phyloP scores from a whole-genome alignment of 2,888 invertebrate species.

The Tetranychus piercei region DNA sequence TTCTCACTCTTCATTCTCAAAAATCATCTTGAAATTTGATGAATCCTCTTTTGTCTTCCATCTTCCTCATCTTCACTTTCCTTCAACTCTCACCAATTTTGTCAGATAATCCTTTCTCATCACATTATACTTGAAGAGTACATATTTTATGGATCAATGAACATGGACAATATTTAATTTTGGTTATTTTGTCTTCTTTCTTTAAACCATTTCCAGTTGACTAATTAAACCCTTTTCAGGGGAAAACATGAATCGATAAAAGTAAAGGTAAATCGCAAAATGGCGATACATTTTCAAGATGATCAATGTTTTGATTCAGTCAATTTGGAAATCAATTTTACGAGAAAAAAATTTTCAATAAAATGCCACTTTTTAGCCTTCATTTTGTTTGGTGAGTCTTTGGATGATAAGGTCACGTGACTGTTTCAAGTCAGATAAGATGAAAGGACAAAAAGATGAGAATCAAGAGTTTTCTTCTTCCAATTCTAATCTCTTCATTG shows the following conservation, averaged over 20 bases:
- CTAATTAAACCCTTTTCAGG: not conserved
- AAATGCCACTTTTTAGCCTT: too few species aligned
- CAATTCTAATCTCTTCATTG: not conserved
- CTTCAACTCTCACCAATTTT: not conserved
- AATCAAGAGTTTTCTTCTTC: not conserved
- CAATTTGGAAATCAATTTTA: too few species aligned
- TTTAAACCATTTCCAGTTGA: not conserved
- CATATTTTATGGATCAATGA: not conserved
- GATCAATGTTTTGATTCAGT: too few species aligned
- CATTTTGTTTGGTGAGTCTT: too few species aligned
- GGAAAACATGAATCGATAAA: too few species aligned
- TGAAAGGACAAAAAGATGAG: not conserved
- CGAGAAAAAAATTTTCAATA: too few species aligned
- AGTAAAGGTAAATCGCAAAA: too few species aligned
- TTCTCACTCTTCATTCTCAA: not conserved
- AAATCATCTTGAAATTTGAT: conserved; percentile 1
- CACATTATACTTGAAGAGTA: not conserved
- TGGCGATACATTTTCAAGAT: too few species aligned
- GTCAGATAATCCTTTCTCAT: not conserved
- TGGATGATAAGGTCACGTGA: not conserved
- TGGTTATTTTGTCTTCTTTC: not conserved
- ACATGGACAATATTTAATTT: conserved; percentile 1
- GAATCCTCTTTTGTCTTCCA: not conserved
- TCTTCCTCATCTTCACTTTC: not conserved
- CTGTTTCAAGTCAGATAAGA: not conserved